Evolutionary conservation across 2,113 vertebrate species (phyloP), one percentile per base, ranked within the genome.

Genomic region (Mionectes macconnelli): DNA sequence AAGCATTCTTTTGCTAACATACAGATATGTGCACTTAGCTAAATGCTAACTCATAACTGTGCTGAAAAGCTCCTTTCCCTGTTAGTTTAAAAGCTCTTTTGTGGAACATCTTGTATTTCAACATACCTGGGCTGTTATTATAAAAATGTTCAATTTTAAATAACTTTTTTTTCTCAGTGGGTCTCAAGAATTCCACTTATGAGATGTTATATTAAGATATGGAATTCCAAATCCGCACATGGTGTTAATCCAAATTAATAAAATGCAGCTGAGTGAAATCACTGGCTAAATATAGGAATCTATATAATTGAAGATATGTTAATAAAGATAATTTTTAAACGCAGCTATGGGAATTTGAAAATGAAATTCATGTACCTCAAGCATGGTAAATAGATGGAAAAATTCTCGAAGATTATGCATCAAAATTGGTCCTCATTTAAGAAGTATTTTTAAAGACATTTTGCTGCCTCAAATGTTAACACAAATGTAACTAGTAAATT

Each of bases 241-340:
- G 20, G 9, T 28, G 13, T 78, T 94, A 89, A 93, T 92, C 27
- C 83, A 94, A 90, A 93, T 88, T 77, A 92, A 92, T 64, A 81
- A 77, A 87, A 81, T 68, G 19, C 30, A 90, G 13, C 33, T 89
- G 59, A 85, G 4, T 55, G n/a, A 90, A 90, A 53, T 23, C 31
- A 62, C 42, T 49, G 4, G 19, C 40, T 95, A 90, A 85, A 90
- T 93, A 83, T 74, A 92, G 31, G 8, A 45, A 67, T 74, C 55
- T 70, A 22, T 59, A 74, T 69, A 97, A 85, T 69, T 85, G 39
- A 31, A 92, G 45, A 81, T 55, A 56, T 4, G 50, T 74, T 77
- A 84, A 55, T 80, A 80, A 70, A 87, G 73, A 64, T 60, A 78
- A 72, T 47, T 64, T 74, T 87, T 44, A 72, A 68, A 91, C 49